phyloP scores from a whole-genome alignment of 2,888 invertebrate species.

The Andrena haemorrhoa region DNA sequence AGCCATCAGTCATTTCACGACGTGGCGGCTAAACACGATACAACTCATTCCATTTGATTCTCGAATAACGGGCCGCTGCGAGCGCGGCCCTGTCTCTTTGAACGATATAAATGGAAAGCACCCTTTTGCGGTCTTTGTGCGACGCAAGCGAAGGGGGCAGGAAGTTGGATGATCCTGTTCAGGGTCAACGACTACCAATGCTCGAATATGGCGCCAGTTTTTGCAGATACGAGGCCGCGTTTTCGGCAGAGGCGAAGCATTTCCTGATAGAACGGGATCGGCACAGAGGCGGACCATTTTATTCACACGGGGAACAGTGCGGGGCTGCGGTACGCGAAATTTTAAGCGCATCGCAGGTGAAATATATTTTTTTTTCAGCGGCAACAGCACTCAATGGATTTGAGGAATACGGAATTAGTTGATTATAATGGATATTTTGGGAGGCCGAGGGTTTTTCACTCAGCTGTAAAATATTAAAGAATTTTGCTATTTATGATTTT shows the following conservation, averaged over 20 bases:
- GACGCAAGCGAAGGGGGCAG: constrained; percentile 31
- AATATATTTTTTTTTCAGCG: background rate
- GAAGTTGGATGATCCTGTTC: constrained; percentile 54
- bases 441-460: background rate
- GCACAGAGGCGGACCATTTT: background rate
- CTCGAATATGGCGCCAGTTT: constrained; percentile 35
- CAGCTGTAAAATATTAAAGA: background rate
- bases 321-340: background rate
- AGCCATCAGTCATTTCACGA: constrained; percentile 47
- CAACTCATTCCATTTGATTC: constrained; percentile 58
- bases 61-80: constrained; percentile 44
- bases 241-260: constrained; percentile 13
- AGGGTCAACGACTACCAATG: constrained; percentile 57
- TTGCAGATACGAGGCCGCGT: constrained; percentile 3
- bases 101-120: constrained; percentile 58
- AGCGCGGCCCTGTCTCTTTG: constrained; percentile 48
- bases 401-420: background rate
- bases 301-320: background rate
- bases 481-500: too few relatives aligned
- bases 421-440: background rate
- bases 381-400: background rate
- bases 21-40: constrained; percentile 49
- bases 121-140: constrained; percentile 60
- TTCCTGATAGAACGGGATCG: background rate
- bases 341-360: background rate